phyloP scores from a whole-genome alignment of 2,113 vertebrate species.

The Phyllostomus discolor region DNA sequence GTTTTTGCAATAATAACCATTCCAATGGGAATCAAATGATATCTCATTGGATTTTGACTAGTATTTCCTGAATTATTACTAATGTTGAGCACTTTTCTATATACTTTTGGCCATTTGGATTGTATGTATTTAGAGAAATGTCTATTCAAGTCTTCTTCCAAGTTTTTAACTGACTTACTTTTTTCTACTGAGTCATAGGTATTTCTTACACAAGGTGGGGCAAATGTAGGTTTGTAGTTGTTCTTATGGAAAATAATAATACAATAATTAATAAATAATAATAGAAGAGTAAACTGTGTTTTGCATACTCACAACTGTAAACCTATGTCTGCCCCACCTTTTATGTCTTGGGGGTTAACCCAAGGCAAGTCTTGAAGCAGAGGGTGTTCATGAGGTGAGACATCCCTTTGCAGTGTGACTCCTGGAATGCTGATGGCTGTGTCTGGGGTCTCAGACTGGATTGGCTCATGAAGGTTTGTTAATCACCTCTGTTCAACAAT shows the following conservation, averaged over 20 bases:
- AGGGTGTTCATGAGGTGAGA: too few species aligned
- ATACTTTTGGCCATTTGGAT: not conserved
- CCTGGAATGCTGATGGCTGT: fast-evolving
- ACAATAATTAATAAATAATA: too few species aligned
- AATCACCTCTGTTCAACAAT: too few species aligned
- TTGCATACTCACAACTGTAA: not conserved
- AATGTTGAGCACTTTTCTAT: not conserved
- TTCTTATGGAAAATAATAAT: not conserved
- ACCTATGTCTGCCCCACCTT: not conserved
- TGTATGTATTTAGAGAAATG: not conserved
- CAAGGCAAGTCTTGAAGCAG: not conserved
- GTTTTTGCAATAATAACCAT: too few species aligned
- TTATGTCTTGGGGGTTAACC: not conserved
- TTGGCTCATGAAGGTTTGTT: fast-evolving
- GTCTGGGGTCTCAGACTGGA: not conserved
- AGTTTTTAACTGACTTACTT: not conserved
- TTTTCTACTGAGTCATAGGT: not conserved
- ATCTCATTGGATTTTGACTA: not conserved
- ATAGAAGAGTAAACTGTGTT: too few species aligned
- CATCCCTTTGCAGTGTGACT: too few species aligned
- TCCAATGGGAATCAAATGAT: not conserved
- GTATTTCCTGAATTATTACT: not conserved
- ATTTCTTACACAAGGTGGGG: not conserved
- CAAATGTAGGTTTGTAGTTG: not conserved
- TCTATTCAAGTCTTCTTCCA: not conserved